Conservation (phyloP, 1,140 invertebrate species). For the Pogonomyrmex californicus region DNA sequence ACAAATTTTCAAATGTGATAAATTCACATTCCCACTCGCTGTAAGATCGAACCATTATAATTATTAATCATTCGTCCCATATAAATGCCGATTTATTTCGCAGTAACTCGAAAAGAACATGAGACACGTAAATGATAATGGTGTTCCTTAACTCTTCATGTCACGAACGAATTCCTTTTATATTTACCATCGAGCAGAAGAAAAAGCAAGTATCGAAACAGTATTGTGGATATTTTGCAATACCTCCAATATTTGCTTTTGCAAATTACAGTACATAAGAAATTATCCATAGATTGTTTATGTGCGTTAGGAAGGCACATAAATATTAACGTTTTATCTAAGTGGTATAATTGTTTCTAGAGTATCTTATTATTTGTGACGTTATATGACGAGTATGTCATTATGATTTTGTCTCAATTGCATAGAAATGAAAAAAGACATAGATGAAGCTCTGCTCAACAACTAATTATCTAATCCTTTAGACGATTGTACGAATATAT, state of each 20-base stretch:
- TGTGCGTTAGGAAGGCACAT: neutral
- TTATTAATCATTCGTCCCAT: neutral
- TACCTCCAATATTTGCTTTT: constrained; percentile 16
- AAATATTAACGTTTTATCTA: constrained; percentile 26
- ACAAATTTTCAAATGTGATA: neutral
- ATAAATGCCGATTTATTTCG: neutral
- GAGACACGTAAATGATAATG: neutral
- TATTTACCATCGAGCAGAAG: neutral
- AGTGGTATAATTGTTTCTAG: neutral
- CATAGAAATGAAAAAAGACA: constrained; percentile 3
- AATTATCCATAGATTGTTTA: constrained; percentile 26
- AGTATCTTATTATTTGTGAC: neutral
- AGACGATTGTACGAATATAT: constrained; percentile 4
- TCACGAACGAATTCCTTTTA: constrained; percentile 41
- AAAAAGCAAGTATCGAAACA: neutral
- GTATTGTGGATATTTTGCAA: neutral
- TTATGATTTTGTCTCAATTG: neutral
- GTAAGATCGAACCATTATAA: constrained; percentile 6
- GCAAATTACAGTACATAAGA: constrained; percentile 16
- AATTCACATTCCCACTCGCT: neutral
- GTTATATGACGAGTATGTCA: neutral
- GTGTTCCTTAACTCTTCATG: constrained; percentile 21
- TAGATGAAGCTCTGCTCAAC: neutral
- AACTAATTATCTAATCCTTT: neutral
- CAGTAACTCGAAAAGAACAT: neutral